Conservation (phyloP, 2,113 vertebrate species). For the human region DNA sequence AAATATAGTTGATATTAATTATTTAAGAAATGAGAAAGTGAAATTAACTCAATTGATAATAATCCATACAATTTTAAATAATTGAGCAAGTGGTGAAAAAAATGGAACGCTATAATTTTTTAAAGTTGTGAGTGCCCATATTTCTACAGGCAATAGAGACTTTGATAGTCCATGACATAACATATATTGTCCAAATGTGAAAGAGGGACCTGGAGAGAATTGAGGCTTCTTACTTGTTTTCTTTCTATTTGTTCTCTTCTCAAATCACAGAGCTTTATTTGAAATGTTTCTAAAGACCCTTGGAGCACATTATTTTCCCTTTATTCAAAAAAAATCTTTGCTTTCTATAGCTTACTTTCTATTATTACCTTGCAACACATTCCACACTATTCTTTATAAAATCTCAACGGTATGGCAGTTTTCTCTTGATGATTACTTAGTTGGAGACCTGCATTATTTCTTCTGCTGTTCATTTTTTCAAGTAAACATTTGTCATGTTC, state of each 20-base stretch:
- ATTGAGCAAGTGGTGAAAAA: not conserved
- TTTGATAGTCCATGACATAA: not conserved
- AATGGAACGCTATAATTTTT: not conserved
- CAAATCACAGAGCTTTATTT: conserved; percentile 67
- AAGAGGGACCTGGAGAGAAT: not conserved
- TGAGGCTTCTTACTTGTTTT: conserved; percentile 38
- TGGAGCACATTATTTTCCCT: not conserved
- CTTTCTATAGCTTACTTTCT: conserved; percentile 61
- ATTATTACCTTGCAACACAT: conserved; percentile 63
- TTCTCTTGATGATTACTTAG: conserved; percentile 67
- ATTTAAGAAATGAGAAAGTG: not conserved
- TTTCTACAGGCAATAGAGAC: not conserved
- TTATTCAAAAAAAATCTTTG: conserved; percentile 56
- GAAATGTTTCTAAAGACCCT: conserved; percentile 67
- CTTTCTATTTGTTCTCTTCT: conserved; percentile 58
- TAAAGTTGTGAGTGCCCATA: not conserved
- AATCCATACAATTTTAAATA: conserved; percentile 5
- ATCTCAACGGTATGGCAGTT: conserved; percentile 51
- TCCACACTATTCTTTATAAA: conserved; percentile 68
- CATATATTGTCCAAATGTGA: conserved; percentile 34
- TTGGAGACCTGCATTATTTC: conserved; percentile 60
- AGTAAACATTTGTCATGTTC: not conserved
- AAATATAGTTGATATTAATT: not conserved
- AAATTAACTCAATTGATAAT: not conserved
- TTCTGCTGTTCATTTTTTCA: conserved; percentile 39